phyloP scores from a whole-genome alignment of 2,888 invertebrate species.

The Eilema depressum region DNA sequence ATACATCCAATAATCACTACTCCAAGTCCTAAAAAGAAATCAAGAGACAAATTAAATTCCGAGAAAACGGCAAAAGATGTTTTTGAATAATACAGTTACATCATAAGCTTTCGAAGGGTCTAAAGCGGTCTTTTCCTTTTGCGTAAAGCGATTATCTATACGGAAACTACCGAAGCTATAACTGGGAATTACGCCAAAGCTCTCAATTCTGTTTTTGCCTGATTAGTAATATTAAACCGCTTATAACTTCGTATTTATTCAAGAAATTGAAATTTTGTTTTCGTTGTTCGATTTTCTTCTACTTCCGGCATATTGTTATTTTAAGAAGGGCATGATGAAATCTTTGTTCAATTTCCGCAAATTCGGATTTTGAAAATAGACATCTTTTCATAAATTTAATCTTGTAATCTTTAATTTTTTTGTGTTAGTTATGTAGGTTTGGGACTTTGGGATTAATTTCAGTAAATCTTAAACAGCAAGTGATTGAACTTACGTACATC shows the following conservation, averaged over 20 bases:
- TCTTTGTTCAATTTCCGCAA: neutral
- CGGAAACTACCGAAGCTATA: constrained; percentile 1
- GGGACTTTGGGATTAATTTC: neutral
- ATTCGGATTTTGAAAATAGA: neutral
- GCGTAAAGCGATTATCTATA: neutral
- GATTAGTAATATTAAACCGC: constrained; percentile 4
- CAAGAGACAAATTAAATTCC: neutral
- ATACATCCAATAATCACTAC: neutral
- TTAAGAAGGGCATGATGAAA: neutral
- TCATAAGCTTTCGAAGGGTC: constrained; percentile 6
- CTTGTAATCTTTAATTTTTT: neutral
- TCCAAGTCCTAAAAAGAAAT: neutral
- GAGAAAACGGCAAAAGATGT: neutral
- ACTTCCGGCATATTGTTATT: neutral
- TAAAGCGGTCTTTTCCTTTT: constrained; percentile 9
- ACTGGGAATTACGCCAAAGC: neutral
- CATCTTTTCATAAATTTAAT: neutral
- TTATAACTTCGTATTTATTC: constrained; percentile 1
- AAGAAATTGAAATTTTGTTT: constrained; percentile 4
- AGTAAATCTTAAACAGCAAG: too few species aligned
- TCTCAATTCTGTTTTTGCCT: neutral
- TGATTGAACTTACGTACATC: too few species aligned
- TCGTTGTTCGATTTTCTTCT: constrained; percentile 1
- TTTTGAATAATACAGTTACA: constrained; percentile 12
- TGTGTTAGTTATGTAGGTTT: neutral